phyloP scores from a whole-genome alignment of 1,140 invertebrate species.

The Drosophila tsacasi region DNA sequence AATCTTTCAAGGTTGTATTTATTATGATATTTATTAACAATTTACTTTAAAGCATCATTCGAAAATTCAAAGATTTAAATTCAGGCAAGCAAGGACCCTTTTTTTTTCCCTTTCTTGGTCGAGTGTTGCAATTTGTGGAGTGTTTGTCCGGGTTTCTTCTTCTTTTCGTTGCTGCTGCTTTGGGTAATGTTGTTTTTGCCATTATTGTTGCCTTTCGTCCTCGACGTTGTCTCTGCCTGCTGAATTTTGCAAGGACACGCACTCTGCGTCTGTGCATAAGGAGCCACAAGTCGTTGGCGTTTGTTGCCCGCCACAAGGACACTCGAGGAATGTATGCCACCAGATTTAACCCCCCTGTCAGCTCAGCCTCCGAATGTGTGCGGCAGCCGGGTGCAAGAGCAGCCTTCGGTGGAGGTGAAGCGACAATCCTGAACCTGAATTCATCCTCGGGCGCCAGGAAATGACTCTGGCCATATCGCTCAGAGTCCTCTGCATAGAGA shows the following conservation, averaged over 20 bases:
- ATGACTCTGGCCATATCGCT: neutral
- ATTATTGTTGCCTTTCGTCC: constrained; percentile 48
- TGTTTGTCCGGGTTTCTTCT: constrained; percentile 37
- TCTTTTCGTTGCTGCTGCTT: neutral
- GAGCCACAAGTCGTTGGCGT: constrained; percentile 61
- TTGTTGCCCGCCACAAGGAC: constrained; percentile 57
- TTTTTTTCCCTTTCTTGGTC: constrained; percentile 3
- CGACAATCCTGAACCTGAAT: constrained; percentile 55
- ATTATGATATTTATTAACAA: neutral
- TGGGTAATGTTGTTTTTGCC: constrained; percentile 19
- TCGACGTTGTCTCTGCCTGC: constrained; percentile 61
- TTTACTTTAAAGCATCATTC: neutral
- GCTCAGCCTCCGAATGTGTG: constrained; percentile 18
- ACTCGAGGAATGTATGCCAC: constrained; percentile 45
- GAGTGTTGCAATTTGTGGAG: constrained; percentile 42
- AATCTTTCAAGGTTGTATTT: neutral
- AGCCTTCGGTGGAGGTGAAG: constrained; percentile 61
- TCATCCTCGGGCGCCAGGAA: constrained; percentile 21
- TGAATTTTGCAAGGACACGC: constrained; percentile 58
- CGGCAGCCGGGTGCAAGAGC: constrained; percentile 32
- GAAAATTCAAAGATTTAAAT: neutral
- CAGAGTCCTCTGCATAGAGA: neutral
- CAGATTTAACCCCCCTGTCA: constrained; percentile 27
- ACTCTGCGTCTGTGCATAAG: constrained; percentile 38
- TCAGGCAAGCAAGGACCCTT: neutral